Conservation (phyloP, 2,113 vertebrate species). For the Hystrix cristata region DNA sequence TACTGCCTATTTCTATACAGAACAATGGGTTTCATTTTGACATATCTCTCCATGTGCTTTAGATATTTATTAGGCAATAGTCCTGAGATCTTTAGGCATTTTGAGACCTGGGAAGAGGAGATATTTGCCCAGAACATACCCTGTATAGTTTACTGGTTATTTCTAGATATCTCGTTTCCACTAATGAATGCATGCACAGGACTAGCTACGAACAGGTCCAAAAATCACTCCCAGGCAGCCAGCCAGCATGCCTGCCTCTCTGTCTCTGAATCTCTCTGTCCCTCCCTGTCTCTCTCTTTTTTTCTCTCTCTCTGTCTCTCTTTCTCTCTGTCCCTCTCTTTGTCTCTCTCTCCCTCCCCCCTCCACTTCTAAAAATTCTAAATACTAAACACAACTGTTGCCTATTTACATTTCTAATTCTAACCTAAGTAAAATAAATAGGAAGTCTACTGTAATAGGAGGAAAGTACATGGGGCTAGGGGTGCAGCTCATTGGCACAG, state of each 20-base stretch:
- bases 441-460: not conserved
- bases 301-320: not conserved
- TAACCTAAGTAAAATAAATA: not conserved
- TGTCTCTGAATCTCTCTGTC: no score
- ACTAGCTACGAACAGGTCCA: not conserved
- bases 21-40: not conserved
- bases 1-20: not conserved
- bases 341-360: not conserved
- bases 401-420: not conserved
- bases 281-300: no score
- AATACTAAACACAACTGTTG: not conserved
- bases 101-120: not conserved
- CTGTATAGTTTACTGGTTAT: not conserved
- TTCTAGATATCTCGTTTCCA: not conserved
- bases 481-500: not conserved
- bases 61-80: not conserved
- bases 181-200: not conserved
- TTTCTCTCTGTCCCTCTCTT: no score
- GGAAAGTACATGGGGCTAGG: not conserved
- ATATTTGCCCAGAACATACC: not conserved
- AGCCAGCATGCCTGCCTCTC: not conserved
- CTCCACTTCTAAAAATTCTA: not conserved
- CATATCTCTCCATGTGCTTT: not conserved
- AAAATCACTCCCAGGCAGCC: not conserved
- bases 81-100: not conserved